Conservation (phyloP, 1,140 invertebrate genomes). For the Caenorhabditis inopinata region DNA sequence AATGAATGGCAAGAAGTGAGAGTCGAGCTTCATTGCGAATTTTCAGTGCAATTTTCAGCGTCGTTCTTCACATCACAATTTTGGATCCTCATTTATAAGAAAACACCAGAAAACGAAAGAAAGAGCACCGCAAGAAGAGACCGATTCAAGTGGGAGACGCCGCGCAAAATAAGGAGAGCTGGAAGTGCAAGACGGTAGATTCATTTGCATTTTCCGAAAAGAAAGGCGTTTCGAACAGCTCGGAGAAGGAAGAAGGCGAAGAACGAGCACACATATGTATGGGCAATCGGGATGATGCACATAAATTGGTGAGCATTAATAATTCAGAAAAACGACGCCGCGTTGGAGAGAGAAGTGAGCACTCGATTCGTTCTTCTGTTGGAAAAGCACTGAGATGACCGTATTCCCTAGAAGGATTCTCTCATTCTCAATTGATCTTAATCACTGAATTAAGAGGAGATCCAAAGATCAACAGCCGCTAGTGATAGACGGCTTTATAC, state of each 20-base stretch:
- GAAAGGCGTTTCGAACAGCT: not conserved
- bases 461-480: too few species aligned
- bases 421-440: too few species aligned
- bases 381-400: too few species aligned
- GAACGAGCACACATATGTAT: slow-evolving; percentile 2
- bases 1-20: too few species aligned
- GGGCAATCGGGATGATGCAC: not conserved
- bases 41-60: not conserved
- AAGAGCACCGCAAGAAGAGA: not conserved
- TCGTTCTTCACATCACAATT: not conserved
- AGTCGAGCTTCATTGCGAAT: too few species aligned
- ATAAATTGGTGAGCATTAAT: slow-evolving; percentile 4
- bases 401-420: too few species aligned
- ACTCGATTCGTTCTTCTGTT: too few species aligned
- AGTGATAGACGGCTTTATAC: too few species aligned
- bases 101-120: not conserved
- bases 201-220: not conserved
- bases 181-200: too few species aligned
- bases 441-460: too few species aligned
- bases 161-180: too few species aligned
- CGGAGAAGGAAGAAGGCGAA: not conserved
- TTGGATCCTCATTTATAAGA: too few species aligned
- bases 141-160: not conserved
- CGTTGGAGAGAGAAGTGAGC: not conserved
- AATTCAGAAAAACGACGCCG: not conserved